Evolutionary conservation across 2,888 invertebrate species (phyloP).

Genomic region (Cryptocheilus praepositus): DNA sequence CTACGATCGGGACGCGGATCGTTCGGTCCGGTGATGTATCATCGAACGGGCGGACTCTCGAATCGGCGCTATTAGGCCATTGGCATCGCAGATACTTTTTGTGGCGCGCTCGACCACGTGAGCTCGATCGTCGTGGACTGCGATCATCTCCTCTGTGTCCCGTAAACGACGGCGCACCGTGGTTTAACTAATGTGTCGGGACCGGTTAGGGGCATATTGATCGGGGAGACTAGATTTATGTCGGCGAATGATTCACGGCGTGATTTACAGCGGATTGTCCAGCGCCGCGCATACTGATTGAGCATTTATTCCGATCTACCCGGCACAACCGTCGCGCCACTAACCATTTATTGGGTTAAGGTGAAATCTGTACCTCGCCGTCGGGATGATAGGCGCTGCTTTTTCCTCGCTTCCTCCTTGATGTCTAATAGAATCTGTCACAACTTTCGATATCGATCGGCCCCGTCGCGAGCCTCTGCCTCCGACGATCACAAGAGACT

Average conservation of each 20-base stretch:
- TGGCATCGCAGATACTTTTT: slow-evolving; percentile 49
- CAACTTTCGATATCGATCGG: slow-evolving; percentile 2
- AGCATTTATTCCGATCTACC: slow-evolving; percentile 58
- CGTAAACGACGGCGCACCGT: slow-evolving; percentile 44
- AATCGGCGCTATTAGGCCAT: slow-evolving; percentile 57
- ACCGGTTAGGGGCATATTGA: slow-evolving; percentile 55
- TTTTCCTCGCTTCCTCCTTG: background rate
- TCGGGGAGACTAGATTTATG: slow-evolving; percentile 57
- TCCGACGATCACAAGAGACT: background rate
- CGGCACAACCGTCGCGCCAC: slow-evolving; percentile 38
- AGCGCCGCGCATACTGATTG: slow-evolving; percentile 58
- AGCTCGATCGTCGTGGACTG: slow-evolving; percentile 19
- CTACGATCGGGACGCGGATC: slow-evolving; percentile 36
- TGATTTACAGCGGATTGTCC: slow-evolving; percentile 64
- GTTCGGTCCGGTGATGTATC: slow-evolving; percentile 47
- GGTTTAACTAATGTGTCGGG: slow-evolving; percentile 53
- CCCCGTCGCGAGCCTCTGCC: no score
- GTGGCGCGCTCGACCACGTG: slow-evolving; percentile 14
- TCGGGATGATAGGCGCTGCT: background rate
- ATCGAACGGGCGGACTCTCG: slow-evolving; percentile 37
- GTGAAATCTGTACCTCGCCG: slow-evolving; percentile 42
- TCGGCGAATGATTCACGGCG: slow-evolving; percentile 62
- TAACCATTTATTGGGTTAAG: slow-evolving; percentile 63
- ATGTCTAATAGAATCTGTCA: background rate
- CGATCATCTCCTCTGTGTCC: slow-evolving; percentile 32